Evolutionary conservation across 2,797 vertebrate species (phyloP).

Genomic region (Coranthus polyacanthus): DNA sequence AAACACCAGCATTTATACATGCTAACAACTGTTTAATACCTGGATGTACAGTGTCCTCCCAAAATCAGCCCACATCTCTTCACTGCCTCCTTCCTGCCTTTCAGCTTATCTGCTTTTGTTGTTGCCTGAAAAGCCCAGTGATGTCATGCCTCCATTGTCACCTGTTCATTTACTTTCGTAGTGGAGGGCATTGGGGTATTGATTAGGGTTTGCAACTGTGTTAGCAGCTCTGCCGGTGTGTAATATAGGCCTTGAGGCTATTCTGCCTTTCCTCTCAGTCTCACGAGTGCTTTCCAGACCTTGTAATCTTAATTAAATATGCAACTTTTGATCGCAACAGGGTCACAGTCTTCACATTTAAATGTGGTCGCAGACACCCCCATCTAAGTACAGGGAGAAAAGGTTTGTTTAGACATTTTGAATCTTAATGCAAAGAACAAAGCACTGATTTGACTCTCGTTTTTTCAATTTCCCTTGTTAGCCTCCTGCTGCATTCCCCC

Average conservation of each 20-base stretch:
- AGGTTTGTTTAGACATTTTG: constrained; percentile 91
- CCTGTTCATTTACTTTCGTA: constrained; percentile 79
- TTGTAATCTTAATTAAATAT: constrained; percentile 98
- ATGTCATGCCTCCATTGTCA: constrained; percentile 91
- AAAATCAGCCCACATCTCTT: constrained; percentile 10
- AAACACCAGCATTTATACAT: constrained; percentile 8
- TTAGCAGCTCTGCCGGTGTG: constrained; percentile 92
- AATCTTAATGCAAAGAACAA: constrained; percentile 94
- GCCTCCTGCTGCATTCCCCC: constrained; percentile 80
- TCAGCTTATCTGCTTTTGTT: constrained; percentile 72
- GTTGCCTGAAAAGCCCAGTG: constrained; percentile 85
- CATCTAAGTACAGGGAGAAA: constrained; percentile 73
- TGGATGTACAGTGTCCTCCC: constrained; percentile 13
- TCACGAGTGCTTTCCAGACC: constrained; percentile 91
- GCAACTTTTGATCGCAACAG: constrained; percentile 93
- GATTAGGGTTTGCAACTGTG: constrained; percentile 88
- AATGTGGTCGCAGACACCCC: constrained; percentile 89
- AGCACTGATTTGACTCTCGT: constrained; percentile 87
- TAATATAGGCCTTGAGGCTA: constrained; percentile 91
- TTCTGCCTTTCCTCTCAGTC: constrained; percentile 84
- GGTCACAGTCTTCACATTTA: constrained; percentile 90
- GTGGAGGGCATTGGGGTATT: constrained; percentile 89
- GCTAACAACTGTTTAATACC: constrained; percentile 27
- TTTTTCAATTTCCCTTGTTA: constrained; percentile 91
- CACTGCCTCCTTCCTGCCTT: constrained; percentile 50